These are phyloP conservation scores for Aporophyla nigra DNA, from an alignment of 2,888 invertebrate species.

Conservation along the genomic window DNA sequence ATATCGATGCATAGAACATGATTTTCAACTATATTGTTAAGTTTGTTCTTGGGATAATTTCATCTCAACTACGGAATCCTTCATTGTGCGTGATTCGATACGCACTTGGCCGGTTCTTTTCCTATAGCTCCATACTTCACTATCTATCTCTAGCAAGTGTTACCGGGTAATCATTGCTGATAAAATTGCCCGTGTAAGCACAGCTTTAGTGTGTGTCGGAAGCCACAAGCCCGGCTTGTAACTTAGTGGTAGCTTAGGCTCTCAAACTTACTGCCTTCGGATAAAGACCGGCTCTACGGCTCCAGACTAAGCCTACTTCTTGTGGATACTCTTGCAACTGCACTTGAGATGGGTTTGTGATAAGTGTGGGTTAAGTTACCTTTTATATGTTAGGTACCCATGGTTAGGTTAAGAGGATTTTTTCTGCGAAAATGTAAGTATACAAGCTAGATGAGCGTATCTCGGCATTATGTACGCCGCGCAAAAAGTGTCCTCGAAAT, in stretches of 20 bases:
- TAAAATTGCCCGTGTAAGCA: not conserved
- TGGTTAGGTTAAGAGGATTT: not conserved
- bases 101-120: too few relatives aligned
- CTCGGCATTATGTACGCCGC: not conserved
- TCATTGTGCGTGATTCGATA: too few relatives aligned
- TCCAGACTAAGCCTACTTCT: conserved; percentile 28
- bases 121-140: too few relatives aligned
- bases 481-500: not conserved
- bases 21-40: too few relatives aligned
- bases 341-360: conserved; percentile 34
- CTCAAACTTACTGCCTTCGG: conserved; percentile 56
- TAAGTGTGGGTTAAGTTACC: conserved; percentile 8
- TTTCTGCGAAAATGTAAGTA: not conserved
- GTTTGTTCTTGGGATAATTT: too few relatives aligned
- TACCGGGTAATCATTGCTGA: not conserved
- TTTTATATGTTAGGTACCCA: not conserved
- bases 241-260: conserved; percentile 63
- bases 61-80: too few relatives aligned
- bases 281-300: conserved; percentile 44
- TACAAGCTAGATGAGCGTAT: not conserved
- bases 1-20: too few relatives aligned
- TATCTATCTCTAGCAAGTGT: not conserved
- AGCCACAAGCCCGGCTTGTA: conserved; percentile 46
- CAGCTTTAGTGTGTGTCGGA: conserved; percentile 32
- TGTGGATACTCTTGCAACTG: conserved; percentile 34